Conservation (phyloP, 1,140 invertebrate species). For the Nasonia longicornis region DNA sequence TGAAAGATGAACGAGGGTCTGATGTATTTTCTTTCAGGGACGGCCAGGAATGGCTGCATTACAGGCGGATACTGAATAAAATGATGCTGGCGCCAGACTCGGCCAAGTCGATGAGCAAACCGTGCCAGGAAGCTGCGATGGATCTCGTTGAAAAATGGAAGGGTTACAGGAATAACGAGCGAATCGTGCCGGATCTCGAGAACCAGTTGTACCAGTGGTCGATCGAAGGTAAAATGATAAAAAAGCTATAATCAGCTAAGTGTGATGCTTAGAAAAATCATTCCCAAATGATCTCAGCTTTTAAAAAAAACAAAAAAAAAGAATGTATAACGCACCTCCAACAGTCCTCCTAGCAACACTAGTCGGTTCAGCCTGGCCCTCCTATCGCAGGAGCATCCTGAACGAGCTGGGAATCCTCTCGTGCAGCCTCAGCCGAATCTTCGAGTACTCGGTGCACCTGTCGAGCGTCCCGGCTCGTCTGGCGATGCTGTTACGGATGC, state of each 20-base stretch:
- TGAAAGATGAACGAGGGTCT: neutral
- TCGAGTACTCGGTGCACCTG: conserved; percentile 78
- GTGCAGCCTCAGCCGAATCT: conserved; percentile 78
- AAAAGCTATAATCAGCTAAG: too few species aligned
- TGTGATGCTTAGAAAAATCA: conserved; percentile 5
- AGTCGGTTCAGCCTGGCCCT: conserved; percentile 68
- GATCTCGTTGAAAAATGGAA: conserved; percentile 68
- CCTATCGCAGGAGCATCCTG: neutral
- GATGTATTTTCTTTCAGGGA: conserved; percentile 70
- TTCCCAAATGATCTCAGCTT: neutral
- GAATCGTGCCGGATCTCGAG: conserved; percentile 71
- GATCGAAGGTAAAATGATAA: conserved; percentile 74
- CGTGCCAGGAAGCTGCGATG: conserved; percentile 69
- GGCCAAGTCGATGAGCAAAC: conserved; percentile 64
- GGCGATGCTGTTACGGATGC: conserved; percentile 74
- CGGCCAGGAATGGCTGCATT: conserved; percentile 81
- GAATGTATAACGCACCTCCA: neutral
- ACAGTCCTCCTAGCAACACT: conserved; percentile 77
- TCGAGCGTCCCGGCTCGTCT: conserved; percentile 76
- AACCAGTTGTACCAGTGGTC: conserved; percentile 81
- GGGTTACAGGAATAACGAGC: conserved; percentile 50
- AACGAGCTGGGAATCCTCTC: conserved; percentile 24
- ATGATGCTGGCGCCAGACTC: conserved; percentile 73
- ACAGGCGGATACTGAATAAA: conserved; percentile 79
- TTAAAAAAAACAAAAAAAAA: neutral